These are phyloP conservation scores for Cromileptes altivelis DNA, from an alignment of 2,113 vertebrate genomes.

Conservation along the genomic window DNA sequence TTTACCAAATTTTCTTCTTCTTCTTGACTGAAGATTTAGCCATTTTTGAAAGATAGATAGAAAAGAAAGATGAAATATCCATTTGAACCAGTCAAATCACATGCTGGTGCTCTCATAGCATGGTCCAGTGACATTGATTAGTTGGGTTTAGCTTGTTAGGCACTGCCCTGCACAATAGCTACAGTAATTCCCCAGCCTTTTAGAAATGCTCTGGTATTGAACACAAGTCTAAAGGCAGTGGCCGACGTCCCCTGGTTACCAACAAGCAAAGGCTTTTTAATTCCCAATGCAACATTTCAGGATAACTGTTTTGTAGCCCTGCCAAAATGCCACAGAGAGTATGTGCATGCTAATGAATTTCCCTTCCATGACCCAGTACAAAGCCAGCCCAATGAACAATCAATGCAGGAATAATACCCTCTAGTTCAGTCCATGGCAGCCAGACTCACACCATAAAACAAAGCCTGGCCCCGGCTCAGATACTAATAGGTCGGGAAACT, in stretches of 20 bases:
- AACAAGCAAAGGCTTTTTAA: constrained; percentile 54
- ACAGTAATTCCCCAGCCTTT: constrained; percentile 9
- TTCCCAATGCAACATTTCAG: constrained; percentile 59
- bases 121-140: constrained; percentile 20
- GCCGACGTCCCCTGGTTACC: constrained; percentile 38
- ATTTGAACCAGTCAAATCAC: not conserved
- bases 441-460: constrained; percentile 55
- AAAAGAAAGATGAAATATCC: not conserved
- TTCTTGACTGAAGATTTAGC: not conserved
- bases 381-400: constrained; percentile 54
- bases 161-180: not conserved
- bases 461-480: constrained; percentile 41
- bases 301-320: constrained; percentile 59
- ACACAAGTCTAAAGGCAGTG: constrained; percentile 19
- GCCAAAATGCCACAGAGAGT: constrained; percentile 73
- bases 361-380: constrained; percentile 55
- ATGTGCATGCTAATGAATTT: constrained; percentile 74
- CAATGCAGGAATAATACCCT: constrained; percentile 59
- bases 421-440: constrained; percentile 48
- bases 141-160: constrained; percentile 10
- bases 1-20: not conserved
- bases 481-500: constrained; percentile 54
- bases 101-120: not conserved
- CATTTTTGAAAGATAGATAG: not conserved
- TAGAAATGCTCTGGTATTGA: constrained; percentile 42